These are phyloP conservation scores for Nothobranchius furzeri DNA, from an alignment of 2,113 vertebrate genomes.

Conservation along the genomic window DNA sequence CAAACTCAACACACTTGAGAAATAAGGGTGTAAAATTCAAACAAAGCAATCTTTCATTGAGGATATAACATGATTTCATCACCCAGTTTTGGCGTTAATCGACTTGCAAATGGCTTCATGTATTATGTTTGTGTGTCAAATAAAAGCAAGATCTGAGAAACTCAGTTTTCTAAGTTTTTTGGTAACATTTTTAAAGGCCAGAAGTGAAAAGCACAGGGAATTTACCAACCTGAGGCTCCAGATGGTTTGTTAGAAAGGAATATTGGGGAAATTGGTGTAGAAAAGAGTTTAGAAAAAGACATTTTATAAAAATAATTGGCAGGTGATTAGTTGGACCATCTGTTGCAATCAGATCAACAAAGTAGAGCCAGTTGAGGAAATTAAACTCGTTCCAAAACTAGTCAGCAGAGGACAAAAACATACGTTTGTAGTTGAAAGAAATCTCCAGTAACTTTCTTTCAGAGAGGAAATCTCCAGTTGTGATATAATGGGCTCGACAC, in stretches of 20 bases:
- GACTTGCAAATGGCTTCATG: not conserved
- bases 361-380: constrained; percentile 8
- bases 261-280: not conserved
- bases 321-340: constrained; percentile 22
- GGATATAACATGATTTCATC: not conserved
- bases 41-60: not conserved
- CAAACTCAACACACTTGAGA: no score
- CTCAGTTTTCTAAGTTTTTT: no score
- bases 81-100: not conserved
- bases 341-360: constrained; percentile 12
- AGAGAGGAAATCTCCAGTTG: not conserved
- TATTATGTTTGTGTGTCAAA: not conserved
- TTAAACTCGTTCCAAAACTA: not conserved
- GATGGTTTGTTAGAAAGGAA: constrained; percentile 5
- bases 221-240: not conserved
- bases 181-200: not conserved
- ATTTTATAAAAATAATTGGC: constrained; percentile 13
- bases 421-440: not conserved
- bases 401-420: not conserved
- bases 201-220: not conserved
- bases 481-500: no score
- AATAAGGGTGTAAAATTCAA: no score
- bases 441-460: not conserved
- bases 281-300: constrained; percentile 4
- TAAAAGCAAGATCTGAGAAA: not conserved